Conservation (phyloP, 2,113 vertebrate genomes). For the Penelope pileata region DNA sequence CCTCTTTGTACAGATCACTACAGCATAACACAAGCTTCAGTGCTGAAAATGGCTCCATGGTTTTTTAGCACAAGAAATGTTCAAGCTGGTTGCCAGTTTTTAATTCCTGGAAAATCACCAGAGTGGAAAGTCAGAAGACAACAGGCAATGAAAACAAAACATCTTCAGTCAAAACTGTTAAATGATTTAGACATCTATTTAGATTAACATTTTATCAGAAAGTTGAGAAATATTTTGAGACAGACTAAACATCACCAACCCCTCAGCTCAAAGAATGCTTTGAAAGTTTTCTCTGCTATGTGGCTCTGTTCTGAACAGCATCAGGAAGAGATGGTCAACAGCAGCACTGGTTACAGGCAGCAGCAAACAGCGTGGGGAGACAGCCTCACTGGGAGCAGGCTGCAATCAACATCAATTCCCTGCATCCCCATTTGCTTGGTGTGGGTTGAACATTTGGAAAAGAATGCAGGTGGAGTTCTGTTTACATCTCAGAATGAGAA, state of each 20-base stretch:
- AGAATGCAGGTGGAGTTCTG: background rate
- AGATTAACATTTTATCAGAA: background rate
- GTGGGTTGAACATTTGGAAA: fast-evolving
- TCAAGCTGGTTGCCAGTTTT: background rate
- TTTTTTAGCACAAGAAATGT: background rate
- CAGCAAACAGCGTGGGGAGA: background rate
- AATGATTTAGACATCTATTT: background rate
- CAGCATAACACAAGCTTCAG: background rate
- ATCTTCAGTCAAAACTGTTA: background rate
- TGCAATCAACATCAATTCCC: background rate
- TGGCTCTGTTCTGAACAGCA: background rate
- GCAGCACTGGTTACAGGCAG: background rate
- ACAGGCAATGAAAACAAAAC: background rate
- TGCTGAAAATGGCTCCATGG: background rate
- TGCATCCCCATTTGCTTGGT: background rate
- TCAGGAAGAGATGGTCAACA: background rate
- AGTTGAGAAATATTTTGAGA: background rate
- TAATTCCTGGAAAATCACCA: background rate
- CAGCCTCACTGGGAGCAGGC: background rate
- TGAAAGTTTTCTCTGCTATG: background rate
- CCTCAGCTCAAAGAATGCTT: background rate
- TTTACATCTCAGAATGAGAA: background rate
- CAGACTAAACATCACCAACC: background rate
- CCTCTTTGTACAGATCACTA: background rate
- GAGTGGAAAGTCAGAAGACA: background rate